These are phyloP conservation scores for Oscheius sp. DNA, from an alignment of 2,888 invertebrate genomes.

Conservation along the genomic window DNA sequence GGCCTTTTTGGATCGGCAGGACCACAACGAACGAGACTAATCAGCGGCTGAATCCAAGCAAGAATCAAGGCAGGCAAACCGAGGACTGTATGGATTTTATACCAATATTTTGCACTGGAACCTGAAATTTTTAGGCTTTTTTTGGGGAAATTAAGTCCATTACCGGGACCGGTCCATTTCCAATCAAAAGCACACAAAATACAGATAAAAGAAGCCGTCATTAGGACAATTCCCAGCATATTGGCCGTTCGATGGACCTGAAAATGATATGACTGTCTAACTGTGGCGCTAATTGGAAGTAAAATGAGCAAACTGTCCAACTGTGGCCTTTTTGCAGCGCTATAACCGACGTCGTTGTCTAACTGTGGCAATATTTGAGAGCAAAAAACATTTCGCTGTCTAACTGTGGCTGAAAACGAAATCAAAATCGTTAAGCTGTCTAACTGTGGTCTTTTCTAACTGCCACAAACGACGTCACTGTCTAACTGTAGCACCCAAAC, in stretches of 20 bases:
- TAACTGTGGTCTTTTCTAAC: too few relatives aligned
- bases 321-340: too few relatives aligned
- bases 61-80: conserved; percentile 53
- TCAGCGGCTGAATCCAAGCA: conserved; percentile 60
- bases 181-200: conserved; percentile 53
- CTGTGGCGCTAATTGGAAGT: not conserved
- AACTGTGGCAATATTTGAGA: not conserved
- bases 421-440: too few relatives aligned
- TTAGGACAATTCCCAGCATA: conserved; percentile 49
- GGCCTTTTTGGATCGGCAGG: conserved; percentile 54
- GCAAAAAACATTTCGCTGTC: too few relatives aligned
- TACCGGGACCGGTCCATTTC: conserved; percentile 47
- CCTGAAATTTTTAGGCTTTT: not conserved
- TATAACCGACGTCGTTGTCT: too few relatives aligned
- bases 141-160: too few relatives aligned
- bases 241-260: conserved; percentile 60
- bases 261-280: conserved; percentile 1
- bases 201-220: conserved; percentile 56
- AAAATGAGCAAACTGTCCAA: too few relatives aligned
- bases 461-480: too few relatives aligned
- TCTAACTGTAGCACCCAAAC: not conserved
- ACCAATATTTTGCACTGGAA: conserved; percentile 37
- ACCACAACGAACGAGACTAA: conserved; percentile 52
- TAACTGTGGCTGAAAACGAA: not conserved
- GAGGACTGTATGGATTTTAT: conserved; percentile 47